Percentiles rank a stretch among this genome's conserved stretches.
Evolutionary conservation across 1,140 invertebrate genomes (phyloP).

Genomic region (Dendrolimus punctatus): DNA sequence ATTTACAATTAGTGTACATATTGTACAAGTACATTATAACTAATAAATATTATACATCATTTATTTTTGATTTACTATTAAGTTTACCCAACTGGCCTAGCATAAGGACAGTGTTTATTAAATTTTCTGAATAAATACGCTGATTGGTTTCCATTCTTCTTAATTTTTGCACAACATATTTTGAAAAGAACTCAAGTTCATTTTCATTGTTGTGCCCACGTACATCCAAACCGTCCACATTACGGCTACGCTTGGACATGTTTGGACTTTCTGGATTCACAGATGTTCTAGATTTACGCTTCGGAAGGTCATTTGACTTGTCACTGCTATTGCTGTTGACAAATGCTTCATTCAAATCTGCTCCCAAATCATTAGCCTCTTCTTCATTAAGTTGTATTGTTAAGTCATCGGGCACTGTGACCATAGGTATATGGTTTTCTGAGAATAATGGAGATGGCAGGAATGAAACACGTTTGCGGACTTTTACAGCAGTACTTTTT

Average conservation of each 20-base stretch:
- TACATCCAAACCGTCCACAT: slow-evolving; percentile 22
- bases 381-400: slow-evolving; percentile 61
- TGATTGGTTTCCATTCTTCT: slow-evolving; percentile 65
- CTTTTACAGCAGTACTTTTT: slow-evolving; percentile 40
- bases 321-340: slow-evolving; percentile 25
- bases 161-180: slow-evolving; percentile 64
- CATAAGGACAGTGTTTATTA: slow-evolving; percentile 64
- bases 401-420: slow-evolving; percentile 61
- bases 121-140: slow-evolving; percentile 63
- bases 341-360: slow-evolving; percentile 46
- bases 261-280: slow-evolving; percentile 32
- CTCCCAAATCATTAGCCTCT: slow-evolving; percentile 51
- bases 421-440: slow-evolving; percentile 62
- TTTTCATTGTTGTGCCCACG: slow-evolving; percentile 45
- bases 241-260: slow-evolving; percentile 38
- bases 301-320: slow-evolving; percentile 20
- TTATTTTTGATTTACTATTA: slow-evolving; percentile 59
- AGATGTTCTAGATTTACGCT: slow-evolving; percentile 31
- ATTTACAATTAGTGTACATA: slow-evolving; percentile 13
- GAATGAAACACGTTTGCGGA: slow-evolving; percentile 55
- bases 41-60: slow-evolving; percentile 31
- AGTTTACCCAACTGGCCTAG: slow-evolving; percentile 56
- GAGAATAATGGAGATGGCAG: slow-evolving; percentile 53
- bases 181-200: slow-evolving; percentile 63
- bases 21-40: background rate